A percentile compares a stretch with the other conserved stretches of the same genome.
Conservation (phyloP, 1,140 invertebrate species). For the Amphibalanus amphitrite region DNA sequence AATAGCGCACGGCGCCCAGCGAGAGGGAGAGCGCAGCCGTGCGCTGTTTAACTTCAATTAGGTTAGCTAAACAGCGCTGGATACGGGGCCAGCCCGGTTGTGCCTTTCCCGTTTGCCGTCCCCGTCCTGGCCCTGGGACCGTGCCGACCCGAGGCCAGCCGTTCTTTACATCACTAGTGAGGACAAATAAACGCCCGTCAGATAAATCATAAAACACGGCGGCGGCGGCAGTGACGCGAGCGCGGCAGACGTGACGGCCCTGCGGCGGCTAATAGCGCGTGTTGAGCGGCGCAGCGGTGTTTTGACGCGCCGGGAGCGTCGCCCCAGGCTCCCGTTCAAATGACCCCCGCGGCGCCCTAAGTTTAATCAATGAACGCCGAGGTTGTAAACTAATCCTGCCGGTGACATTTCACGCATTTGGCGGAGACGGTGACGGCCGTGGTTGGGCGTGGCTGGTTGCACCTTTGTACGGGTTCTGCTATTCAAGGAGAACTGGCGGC, state of each 20-base stretch:
- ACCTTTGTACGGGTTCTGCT: no score
- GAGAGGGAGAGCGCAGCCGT: neutral
- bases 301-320: neutral
- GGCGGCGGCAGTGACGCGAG: no score
- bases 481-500: no score
- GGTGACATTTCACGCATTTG: no score
- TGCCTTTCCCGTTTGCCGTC: neutral
- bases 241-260: no score
- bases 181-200: neutral
- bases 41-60: neutral
- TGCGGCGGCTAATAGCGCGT: neutral
- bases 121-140: no score
- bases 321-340: neutral
- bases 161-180: neutral
- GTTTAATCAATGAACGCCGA: neutral
- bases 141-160: no score
- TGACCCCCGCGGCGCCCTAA: neutral
- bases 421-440: no score
- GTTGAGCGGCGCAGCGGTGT: neutral
- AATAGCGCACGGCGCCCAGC: neutral
- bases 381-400: no score
- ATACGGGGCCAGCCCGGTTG: neutral
- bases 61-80: neutral
- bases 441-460: no score
- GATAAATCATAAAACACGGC: neutral